Evolutionary conservation across 2,888 invertebrate genomes (phyloP), one percentile per base, ranked within the genome.

Genomic region (Drosophila austrosaltans): DNA sequence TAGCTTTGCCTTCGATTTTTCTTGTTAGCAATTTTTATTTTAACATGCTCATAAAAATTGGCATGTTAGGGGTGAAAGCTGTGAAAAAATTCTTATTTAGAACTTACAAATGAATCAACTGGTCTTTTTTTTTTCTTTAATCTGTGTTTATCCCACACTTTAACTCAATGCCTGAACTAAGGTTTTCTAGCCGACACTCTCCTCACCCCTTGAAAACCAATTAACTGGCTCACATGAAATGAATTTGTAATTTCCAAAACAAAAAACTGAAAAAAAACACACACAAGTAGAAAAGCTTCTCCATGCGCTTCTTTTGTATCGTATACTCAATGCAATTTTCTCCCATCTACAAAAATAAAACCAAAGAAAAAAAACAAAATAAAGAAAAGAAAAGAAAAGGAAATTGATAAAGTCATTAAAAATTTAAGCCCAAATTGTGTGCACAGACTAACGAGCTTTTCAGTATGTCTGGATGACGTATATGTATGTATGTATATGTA

Each of bases 321-420:
- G 68, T 69, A 76, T 72, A 25, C 76, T 67, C 76, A 69, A 78
- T 81, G 82, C 76, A 81, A 78, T 74, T 81, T 81, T 67, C 77
- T 39, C 61, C 48, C 16, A 54, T 39, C 48, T 10, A 36, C 53
- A 20, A 67, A 75, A 70, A 72, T 67, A 48, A 22, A 22, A 30
- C 59, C 40, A 40, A 66, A 72, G 53, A 66, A 66, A 68, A 53
- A 40, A 25, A 68, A 75, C 42, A 63, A 68, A 53, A 56, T 10
- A 20, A 44, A 48, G 44, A 16, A 16, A 68, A 75, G 53, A 63
- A 68, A 53, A 56, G 22, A 20, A 44, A 20, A 48, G 44, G 61
- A 77, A 82, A 76, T 82, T 82, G 82, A 81, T 81, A 82, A 82
- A 82, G 71, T 82, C 78, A 80, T 81, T 81, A 81, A 82, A 80